Percentiles rank a stretch among this genome's conserved stretches.
phyloP scores from a whole-genome alignment of 2,888 invertebrate genomes.

The Hedya salicella region DNA sequence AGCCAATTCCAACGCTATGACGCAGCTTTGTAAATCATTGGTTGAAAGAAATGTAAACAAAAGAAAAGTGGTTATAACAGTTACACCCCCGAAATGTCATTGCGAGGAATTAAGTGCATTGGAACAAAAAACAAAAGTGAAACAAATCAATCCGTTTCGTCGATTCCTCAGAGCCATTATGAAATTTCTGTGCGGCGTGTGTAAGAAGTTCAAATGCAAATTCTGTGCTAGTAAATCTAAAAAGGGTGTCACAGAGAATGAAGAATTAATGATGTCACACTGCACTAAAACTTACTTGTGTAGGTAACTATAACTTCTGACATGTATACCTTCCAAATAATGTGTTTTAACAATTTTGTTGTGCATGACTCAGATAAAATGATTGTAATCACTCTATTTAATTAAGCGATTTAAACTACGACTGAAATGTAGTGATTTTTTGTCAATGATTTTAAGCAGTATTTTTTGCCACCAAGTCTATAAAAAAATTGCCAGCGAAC shows the following conservation, averaged over 20 bases:
- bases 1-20: constrained; percentile 60
- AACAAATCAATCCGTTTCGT: constrained; percentile 51
- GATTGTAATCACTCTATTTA: too few relatives aligned
- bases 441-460: too few relatives aligned
- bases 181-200: constrained; percentile 52
- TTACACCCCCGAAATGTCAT: constrained; percentile 69
- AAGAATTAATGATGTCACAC: constrained; percentile 51
- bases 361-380: too few relatives aligned
- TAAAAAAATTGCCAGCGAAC: too few relatives aligned
- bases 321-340: not conserved
- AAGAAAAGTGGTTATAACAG: constrained; percentile 58
- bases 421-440: too few relatives aligned
- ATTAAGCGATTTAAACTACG: too few relatives aligned
- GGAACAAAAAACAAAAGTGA: constrained; percentile 50
- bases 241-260: constrained; percentile 41
- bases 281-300: constrained; percentile 65
- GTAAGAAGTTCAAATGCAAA: constrained; percentile 55
- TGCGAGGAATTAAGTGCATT: constrained; percentile 59
- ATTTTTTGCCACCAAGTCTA: too few relatives aligned
- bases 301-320: constrained; percentile 64
- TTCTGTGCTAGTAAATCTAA: constrained; percentile 50
- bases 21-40: constrained; percentile 62
- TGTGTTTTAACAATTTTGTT: too few relatives aligned
- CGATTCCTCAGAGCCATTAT: constrained; percentile 51
- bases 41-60: constrained; percentile 56